A percentile compares a stretch with the other conserved stretches of the same genome.
These are phyloP conservation scores for Protonemura montana DNA, from an alignment of 2,888 invertebrate species.

Conservation along the genomic window DNA sequence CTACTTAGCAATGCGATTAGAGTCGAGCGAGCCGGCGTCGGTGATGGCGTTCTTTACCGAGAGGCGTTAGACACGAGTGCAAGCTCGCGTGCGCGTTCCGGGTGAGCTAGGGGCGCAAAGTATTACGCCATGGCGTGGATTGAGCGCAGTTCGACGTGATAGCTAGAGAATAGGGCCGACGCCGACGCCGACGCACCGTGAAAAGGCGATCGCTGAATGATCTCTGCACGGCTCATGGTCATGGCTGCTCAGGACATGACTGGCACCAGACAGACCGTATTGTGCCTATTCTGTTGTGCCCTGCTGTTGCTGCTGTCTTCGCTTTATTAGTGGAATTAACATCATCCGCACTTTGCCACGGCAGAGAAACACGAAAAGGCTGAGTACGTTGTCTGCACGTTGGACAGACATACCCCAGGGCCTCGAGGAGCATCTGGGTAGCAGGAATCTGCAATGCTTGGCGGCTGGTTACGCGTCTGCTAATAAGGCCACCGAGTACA, in stretches of 20 bases:
- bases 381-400: background rate
- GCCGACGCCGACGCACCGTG: slow-evolving; percentile 25
- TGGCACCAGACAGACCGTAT: too few relatives aligned
- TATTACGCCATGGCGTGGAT: slow-evolving; percentile 29
- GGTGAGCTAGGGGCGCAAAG: slow-evolving; percentile 26
- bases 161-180: too few relatives aligned
- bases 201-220: slow-evolving; percentile 28
- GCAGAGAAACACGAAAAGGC: background rate
- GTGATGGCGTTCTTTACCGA: too few relatives aligned
- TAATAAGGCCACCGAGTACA: too few relatives aligned
- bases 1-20: background rate
- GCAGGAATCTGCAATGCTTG: background rate
- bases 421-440: background rate
- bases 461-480: too few relatives aligned
- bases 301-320: background rate
- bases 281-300: background rate
- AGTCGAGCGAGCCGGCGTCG: too few relatives aligned
- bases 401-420: too few relatives aligned
- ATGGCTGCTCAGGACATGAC: too few relatives aligned
- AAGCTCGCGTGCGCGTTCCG: background rate
- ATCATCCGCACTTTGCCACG: background rate
- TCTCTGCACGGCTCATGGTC: background rate
- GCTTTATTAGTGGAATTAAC: background rate
- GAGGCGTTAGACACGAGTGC: too few relatives aligned
- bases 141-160: slow-evolving; percentile 27